A percentile compares a stretch with the other conserved stretches of the same genome.
phyloP scores from a whole-genome alignment of 2,113 vertebrate genomes.

The Herpetotheres cachinnans region DNA sequence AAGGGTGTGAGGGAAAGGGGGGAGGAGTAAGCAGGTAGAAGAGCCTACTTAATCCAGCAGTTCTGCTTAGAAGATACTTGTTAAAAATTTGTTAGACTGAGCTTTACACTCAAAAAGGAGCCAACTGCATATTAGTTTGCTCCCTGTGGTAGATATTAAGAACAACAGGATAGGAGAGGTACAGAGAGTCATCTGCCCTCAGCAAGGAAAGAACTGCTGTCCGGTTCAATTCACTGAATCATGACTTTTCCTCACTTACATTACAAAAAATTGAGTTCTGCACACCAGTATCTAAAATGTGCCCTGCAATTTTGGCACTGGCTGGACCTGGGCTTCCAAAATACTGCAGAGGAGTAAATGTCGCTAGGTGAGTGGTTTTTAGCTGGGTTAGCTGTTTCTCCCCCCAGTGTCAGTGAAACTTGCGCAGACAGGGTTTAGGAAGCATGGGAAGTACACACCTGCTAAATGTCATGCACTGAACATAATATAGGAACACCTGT shows the following conservation, averaged over 20 bases:
- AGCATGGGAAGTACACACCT: not conserved
- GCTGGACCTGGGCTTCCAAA: not conserved
- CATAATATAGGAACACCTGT: not conserved
- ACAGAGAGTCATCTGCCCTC: not conserved
- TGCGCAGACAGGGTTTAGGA: not conserved
- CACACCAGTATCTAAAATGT: not conserved
- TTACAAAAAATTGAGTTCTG: not conserved
- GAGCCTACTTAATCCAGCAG: not conserved
- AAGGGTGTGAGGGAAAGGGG: not conserved
- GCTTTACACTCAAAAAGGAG: not conserved
- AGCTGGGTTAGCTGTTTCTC: not conserved
- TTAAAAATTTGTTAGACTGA: not conserved
- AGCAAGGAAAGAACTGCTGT: not conserved
- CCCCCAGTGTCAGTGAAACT: not conserved
- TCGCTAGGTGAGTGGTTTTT: not conserved
- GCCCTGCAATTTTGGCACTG: not conserved
- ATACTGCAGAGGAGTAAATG: not conserved
- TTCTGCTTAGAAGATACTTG: not conserved
- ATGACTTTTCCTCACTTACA: rapidly evolving
- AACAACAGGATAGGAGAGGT: not conserved
- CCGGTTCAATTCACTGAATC: not conserved
- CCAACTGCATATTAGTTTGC: not conserved
- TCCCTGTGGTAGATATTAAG: not conserved
- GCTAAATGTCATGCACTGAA: not conserved
- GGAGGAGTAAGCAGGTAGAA: not conserved